Percentiles rank a stretch among this genome's conserved stretches.
Evolutionary conservation across 1,140 invertebrate genomes (phyloP).

Genomic region (Sycobia sp.): DNA sequence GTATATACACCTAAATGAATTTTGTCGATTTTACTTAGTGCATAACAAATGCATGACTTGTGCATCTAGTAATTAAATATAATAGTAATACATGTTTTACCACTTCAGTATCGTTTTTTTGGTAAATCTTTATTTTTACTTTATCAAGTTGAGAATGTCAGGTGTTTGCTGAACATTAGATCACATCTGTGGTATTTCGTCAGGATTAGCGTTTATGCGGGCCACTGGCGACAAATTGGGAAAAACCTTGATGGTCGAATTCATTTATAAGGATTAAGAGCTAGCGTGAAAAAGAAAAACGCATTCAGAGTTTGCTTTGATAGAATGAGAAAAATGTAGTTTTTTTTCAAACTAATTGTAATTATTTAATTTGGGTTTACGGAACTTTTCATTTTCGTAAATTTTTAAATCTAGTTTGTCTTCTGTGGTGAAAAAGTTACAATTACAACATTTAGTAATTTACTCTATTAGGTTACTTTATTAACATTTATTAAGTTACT

Average conservation of each 20-base stretch:
- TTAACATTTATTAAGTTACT: too few relatives aligned
- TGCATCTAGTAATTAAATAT: too few relatives aligned
- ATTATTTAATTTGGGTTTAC: constrained; percentile 25
- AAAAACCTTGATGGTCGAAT: constrained; percentile 39
- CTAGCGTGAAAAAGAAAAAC: constrained; percentile 14
- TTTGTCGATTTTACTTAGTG: too few relatives aligned
- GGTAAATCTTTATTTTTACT: too few relatives aligned
- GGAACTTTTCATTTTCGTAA: not conserved
- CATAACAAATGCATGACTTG: too few relatives aligned
- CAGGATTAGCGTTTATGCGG: constrained; percentile 46
- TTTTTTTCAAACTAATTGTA: constrained; percentile 35
- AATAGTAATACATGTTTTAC: too few relatives aligned
- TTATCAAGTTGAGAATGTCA: constrained; percentile 37
- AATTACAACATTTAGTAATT: not conserved
- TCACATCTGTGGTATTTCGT: constrained; percentile 42
- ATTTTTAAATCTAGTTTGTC: too few relatives aligned
- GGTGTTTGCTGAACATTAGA: constrained; percentile 42
- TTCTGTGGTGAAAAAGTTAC: too few relatives aligned
- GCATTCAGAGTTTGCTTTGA: not conserved
- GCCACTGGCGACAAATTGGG: constrained; percentile 44
- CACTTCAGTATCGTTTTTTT: too few relatives aligned
- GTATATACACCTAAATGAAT: too few relatives aligned
- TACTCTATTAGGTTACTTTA: too few relatives aligned
- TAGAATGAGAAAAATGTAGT: constrained; percentile 33
- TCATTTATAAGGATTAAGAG: constrained; percentile 46